phyloP scores from a whole-genome alignment of 2,797 vertebrate species.

The Aldrovandia affinis region DNA sequence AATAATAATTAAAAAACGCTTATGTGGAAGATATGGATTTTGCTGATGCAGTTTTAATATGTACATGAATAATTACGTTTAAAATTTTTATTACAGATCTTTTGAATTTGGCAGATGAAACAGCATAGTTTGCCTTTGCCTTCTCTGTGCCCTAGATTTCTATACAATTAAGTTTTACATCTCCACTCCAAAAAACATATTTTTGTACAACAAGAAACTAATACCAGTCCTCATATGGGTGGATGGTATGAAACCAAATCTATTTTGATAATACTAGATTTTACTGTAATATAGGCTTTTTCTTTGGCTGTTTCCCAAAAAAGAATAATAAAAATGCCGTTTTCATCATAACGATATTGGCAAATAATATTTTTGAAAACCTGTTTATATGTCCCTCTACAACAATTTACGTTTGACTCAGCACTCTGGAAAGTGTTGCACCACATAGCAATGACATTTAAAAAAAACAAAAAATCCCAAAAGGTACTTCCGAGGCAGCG shows the following conservation, averaged over 20 bases:
- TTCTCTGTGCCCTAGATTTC: slow-evolving; percentile 47
- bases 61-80: slow-evolving; percentile 57
- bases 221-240: slow-evolving; percentile 21
- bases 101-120: slow-evolving; percentile 65
- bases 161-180: slow-evolving; percentile 38
- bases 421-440: neutral
- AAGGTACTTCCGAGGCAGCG: no score
- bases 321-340: neutral
- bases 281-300: neutral
- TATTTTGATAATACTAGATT: slow-evolving; percentile 25
- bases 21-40: slow-evolving; percentile 37
- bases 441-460: neutral
- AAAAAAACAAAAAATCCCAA: neutral
- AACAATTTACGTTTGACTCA: neutral
- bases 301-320: neutral
- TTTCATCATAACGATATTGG: neutral
- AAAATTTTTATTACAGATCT: slow-evolving; percentile 59
- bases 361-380: neutral
- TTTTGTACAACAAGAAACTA: neutral
- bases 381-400: neutral
- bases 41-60: slow-evolving; percentile 60
- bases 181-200: slow-evolving; percentile 19
- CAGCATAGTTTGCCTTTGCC: slow-evolving; percentile 41
- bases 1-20: neutral
- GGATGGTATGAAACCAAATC: slow-evolving; percentile 41